These are phyloP conservation scores for Oryzias dopingdopingensis DNA, from an alignment of 2,797 vertebrate species.

Conservation along the genomic window DNA sequence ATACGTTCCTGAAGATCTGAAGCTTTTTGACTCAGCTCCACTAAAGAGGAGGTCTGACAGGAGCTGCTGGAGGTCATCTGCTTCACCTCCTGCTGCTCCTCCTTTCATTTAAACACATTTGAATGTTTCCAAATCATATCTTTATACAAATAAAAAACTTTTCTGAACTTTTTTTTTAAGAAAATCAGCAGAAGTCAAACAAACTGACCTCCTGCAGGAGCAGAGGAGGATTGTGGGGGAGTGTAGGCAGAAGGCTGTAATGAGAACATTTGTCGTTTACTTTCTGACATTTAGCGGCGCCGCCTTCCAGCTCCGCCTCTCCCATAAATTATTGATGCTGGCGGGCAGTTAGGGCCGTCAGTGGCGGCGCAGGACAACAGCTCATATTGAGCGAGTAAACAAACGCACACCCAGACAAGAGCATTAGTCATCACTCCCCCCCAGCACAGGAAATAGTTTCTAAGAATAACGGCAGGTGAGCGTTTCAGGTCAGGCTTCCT, in stretches of 20 bases:
- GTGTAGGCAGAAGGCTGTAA: no score
- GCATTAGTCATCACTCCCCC: conserved; percentile 44
- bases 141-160: not conserved
- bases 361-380: conserved; percentile 40
- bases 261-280: conserved; percentile 62
- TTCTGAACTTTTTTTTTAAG: not conserved
- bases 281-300: conserved; percentile 71
- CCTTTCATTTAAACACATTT: not conserved
- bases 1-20: no score
- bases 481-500: conserved; percentile 22
- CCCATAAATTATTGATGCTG: conserved; percentile 72
- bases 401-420: conserved; percentile 23
- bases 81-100: no score
- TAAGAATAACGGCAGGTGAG: conserved; percentile 51
- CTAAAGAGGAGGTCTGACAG: no score
- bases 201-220: no score
- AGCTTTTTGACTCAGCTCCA: no score
- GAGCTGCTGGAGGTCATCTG: no score
- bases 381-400: conserved; percentile 27
- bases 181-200: no score
- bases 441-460: conserved; percentile 63
- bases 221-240: no score
- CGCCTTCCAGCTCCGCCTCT: conserved; percentile 60
- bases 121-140: not conserved
- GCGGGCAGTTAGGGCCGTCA: conserved; percentile 20